Evolutionary conservation across 2,888 invertebrate species (phyloP).

Genomic region (Ichneumoninae sp.): DNA sequence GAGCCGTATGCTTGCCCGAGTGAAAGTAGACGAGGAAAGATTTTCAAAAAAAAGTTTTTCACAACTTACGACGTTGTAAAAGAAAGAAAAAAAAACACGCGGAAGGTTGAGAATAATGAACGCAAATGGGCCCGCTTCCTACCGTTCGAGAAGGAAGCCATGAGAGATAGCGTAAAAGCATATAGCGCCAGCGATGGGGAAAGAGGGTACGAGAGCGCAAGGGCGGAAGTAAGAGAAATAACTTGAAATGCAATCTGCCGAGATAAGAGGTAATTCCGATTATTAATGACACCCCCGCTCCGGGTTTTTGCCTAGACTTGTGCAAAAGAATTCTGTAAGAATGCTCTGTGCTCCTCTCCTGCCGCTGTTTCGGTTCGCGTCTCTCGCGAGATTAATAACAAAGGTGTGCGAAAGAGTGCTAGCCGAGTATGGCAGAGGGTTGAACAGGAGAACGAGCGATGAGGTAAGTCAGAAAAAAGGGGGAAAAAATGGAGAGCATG

Average conservation of each 20-base stretch:
- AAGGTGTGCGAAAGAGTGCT: constrained; percentile 35
- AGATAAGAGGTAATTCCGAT: constrained; percentile 75
- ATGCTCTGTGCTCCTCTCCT: constrained; percentile 53
- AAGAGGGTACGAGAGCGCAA: constrained; percentile 20
- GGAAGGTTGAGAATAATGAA: constrained; percentile 48
- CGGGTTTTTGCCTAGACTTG: constrained; percentile 9
- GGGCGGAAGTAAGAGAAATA: constrained; percentile 52
- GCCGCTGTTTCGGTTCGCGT: constrained; percentile 70
- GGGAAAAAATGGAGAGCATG: neutral
- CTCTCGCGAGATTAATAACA: constrained; percentile 74
- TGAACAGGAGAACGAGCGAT: constrained; percentile 1
- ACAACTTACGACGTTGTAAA: constrained; percentile 20
- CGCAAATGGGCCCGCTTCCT: constrained; percentile 25
- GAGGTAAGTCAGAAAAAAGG: neutral
- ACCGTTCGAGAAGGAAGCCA: constrained; percentile 2
- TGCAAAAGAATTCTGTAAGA: constrained; percentile 72
- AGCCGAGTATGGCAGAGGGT: constrained; percentile 16
- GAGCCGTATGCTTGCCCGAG: constrained; percentile 41
- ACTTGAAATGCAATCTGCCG: constrained; percentile 68
- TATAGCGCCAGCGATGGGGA: constrained; percentile 21
- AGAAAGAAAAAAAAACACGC: constrained; percentile 36
- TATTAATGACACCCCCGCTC: constrained; percentile 74
- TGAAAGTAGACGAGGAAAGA: constrained; percentile 65
- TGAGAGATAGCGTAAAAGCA: constrained; percentile 31
- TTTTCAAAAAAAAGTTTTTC: neutral